Percentiles rank a stretch among this genome's conserved stretches.
These are phyloP conservation scores for Tetramorium parvispinum DNA, from an alignment of 1,140 invertebrate genomes.

Conservation along the genomic window DNA sequence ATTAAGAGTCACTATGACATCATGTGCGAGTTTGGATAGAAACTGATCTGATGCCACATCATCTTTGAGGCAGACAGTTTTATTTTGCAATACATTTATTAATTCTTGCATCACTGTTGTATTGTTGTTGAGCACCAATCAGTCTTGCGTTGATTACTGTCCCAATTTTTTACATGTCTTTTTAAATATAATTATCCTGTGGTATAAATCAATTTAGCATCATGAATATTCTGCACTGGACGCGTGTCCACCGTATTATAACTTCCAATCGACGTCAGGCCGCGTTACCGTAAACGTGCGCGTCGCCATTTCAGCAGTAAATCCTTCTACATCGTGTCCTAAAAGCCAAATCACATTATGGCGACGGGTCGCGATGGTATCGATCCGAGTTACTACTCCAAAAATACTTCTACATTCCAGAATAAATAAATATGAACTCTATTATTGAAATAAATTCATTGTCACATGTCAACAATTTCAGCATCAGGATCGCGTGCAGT, in stretches of 20 bases:
- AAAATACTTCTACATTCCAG: constrained; percentile 24
- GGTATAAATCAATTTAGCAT: constrained; percentile 70
- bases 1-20: not conserved
- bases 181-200: constrained; percentile 47
- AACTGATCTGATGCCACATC: not conserved
- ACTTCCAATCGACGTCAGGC: constrained; percentile 68
- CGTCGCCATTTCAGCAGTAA: constrained; percentile 59
- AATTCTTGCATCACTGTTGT: not conserved
- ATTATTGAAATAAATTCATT: constrained; percentile 38
- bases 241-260: constrained; percentile 67
- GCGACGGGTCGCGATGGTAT: not conserved
- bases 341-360: constrained; percentile 67
- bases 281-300: constrained; percentile 67
- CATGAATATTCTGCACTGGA: constrained; percentile 69
- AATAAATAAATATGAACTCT: constrained; percentile 26
- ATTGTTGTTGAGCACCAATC: not conserved
- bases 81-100: not conserved
- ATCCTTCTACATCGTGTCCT: constrained; percentile 62
- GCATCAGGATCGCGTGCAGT: not conserved
- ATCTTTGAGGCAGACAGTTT: not conserved
- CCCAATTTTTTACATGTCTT: constrained; percentile 53
- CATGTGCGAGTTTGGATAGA: not conserved
- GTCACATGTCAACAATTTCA: constrained; percentile 12
- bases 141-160: not conserved
- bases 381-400: constrained; percentile 15